Evolutionary conservation across 2,113 vertebrate species (phyloP).

Genomic region (Excalfactoria chinensis): DNA sequence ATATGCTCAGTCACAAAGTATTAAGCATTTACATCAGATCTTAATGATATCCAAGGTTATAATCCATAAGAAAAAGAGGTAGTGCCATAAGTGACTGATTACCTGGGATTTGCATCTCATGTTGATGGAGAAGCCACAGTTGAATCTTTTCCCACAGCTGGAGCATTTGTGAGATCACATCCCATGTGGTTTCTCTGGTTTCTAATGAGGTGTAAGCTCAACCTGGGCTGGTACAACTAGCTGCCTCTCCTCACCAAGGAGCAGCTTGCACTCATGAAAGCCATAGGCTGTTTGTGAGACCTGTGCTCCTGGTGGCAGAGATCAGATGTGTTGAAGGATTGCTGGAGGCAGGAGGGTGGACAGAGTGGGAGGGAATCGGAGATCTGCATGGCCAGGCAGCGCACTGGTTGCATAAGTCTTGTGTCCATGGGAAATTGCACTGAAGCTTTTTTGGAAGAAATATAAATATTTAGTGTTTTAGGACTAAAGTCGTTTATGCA

Average conservation of each 20-base stretch:
- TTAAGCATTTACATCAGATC: background rate
- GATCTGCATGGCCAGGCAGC: slow-evolving; percentile 18
- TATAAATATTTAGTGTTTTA: slow-evolving; percentile 60
- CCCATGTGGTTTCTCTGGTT: background rate
- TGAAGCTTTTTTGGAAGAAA: slow-evolving; percentile 58
- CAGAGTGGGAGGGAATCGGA: background rate
- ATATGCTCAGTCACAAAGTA: background rate
- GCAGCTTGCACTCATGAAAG: background rate
- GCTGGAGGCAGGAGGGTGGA: background rate
- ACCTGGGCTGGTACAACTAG: background rate
- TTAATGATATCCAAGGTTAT: background rate
- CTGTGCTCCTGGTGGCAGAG: background rate
- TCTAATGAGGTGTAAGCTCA: slow-evolving; percentile 25
- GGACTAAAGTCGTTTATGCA: slow-evolving; percentile 50
- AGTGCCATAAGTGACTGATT: background rate
- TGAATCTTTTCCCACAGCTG: slow-evolving; percentile 31
- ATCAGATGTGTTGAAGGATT: background rate
- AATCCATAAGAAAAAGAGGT: slow-evolving; percentile 10
- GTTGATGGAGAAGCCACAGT: background rate
- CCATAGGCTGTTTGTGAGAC: background rate
- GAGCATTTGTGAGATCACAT: background rate
- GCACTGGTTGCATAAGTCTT: slow-evolving; percentile 47
- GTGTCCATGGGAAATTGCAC: slow-evolving; percentile 53
- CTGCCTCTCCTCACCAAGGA: background rate
- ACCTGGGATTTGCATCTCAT: slow-evolving; percentile 21